Conservation (phyloP, 2,113 vertebrate species). For the Apeltes quadracus region DNA sequence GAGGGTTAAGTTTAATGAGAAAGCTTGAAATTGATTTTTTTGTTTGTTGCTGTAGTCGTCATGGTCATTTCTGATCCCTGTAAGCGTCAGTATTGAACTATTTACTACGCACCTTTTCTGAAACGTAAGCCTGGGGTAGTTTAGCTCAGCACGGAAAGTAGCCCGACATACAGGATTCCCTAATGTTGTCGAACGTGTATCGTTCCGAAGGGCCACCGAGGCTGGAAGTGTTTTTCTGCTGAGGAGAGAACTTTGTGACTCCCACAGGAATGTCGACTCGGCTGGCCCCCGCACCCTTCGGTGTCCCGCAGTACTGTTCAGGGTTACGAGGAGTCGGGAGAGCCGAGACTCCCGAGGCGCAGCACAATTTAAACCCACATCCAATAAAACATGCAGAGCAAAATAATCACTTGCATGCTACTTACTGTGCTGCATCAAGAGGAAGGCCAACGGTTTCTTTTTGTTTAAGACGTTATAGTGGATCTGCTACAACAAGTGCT, state of each 20-base stretch:
- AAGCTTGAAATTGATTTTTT: conserved; percentile 41
- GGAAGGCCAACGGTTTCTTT: conserved; percentile 11
- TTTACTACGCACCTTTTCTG: conserved; percentile 44
- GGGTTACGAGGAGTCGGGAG: conserved; percentile 41
- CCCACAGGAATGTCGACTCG: conserved; percentile 76
- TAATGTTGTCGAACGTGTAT: conserved; percentile 75
- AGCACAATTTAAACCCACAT: conserved; percentile 48
- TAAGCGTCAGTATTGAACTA: conserved; percentile 31
- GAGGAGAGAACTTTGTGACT: conserved; percentile 50
- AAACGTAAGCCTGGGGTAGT: conserved; percentile 58
- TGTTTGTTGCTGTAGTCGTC: conserved; percentile 26
- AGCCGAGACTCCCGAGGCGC: conserved; percentile 27
- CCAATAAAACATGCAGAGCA: conserved; percentile 43
- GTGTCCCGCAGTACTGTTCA: conserved; percentile 21
- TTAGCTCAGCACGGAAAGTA: conserved; percentile 67
- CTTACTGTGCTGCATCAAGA: conserved; percentile 18
- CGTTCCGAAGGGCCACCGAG: conserved; percentile 30
- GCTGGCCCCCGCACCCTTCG: conserved; percentile 57
- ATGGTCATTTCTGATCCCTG: conserved; percentile 17
- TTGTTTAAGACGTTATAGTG: conserved; percentile 17
- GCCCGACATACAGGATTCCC: conserved; percentile 57
- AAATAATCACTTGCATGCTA: conserved; percentile 32
- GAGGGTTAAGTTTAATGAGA: conserved; percentile 23
- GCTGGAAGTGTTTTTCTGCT: conserved; percentile 47
- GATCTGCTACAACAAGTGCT: conserved; percentile 5